A percentile compares a stretch with the other conserved stretches of the same genome.
Evolutionary conservation across 1,140 invertebrate species (phyloP).

Genomic region (Varroa destructor): DNA sequence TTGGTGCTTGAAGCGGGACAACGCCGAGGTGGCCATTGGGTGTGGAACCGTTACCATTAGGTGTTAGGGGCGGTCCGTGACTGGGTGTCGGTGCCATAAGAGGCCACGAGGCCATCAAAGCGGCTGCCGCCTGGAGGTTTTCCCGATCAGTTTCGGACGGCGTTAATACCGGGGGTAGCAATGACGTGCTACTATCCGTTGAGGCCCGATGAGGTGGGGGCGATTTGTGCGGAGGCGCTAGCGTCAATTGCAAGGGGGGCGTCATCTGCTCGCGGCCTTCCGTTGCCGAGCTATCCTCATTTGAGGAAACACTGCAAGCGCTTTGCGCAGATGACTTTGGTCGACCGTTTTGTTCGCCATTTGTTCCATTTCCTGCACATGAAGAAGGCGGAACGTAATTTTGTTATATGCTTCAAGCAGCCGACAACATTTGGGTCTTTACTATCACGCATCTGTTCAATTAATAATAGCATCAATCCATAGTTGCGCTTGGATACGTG

Average conservation of each 20-base stretch:
- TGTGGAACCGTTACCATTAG: background rate
- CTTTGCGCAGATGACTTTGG: slow-evolving; percentile 22
- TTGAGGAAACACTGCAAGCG: slow-evolving; percentile 23
- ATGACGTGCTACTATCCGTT: slow-evolving; percentile 7
- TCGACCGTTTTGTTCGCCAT: slow-evolving; percentile 7
- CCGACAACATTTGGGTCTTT: too few relatives aligned
- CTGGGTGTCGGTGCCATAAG: slow-evolving; percentile 9
- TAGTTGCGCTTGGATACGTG: too few relatives aligned
- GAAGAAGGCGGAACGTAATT: background rate
- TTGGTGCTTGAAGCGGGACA: slow-evolving; percentile 21
- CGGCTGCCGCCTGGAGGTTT: slow-evolving; percentile 4
- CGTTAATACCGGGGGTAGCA: slow-evolving; percentile 17
- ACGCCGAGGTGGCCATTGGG: slow-evolving; percentile 16
- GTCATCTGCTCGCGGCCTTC: slow-evolving; percentile 27
- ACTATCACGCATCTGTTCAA: too few relatives aligned
- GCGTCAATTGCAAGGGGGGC: slow-evolving; percentile 15
- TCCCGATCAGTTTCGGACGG: slow-evolving; percentile 1
- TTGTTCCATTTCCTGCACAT: slow-evolving; percentile 26
- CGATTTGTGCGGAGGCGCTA: slow-evolving; percentile 1
- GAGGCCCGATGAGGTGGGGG: slow-evolving; percentile 9
- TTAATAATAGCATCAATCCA: too few relatives aligned
- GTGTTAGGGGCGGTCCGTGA: slow-evolving; percentile 11
- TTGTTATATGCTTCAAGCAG: too few relatives aligned
- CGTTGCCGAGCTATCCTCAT: slow-evolving; percentile 18
- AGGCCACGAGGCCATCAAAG: slow-evolving; percentile 11